A percentile compares a stretch with the other conserved stretches of the same genome.
phyloP scores from a whole-genome alignment of 2,888 invertebrate genomes.

The Sinopyrophorus schimmeli region DNA sequence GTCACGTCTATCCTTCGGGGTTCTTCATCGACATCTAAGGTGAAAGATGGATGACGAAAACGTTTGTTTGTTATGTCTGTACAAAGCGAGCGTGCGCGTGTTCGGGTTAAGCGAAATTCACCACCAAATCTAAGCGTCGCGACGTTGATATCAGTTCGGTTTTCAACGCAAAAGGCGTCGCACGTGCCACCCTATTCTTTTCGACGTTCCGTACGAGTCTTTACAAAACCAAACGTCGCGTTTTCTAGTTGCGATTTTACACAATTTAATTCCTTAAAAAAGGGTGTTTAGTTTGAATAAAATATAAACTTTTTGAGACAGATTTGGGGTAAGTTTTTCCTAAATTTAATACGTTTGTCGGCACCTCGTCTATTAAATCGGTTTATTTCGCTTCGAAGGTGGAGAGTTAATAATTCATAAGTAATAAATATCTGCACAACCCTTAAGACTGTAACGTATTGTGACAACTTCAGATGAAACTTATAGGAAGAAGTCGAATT shows the following conservation, averaged over 20 bases:
- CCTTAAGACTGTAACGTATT: too few relatives aligned
- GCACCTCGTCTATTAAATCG: constrained; percentile 6
- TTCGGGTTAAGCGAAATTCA: constrained; percentile 21
- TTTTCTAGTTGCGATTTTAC: too few relatives aligned
- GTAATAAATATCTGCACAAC: constrained; percentile 17
- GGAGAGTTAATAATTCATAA: constrained; percentile 17
- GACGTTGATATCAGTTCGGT: constrained; percentile 19
- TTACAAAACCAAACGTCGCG: too few relatives aligned
- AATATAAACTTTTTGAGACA: too few relatives aligned
- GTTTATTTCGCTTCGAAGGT: constrained; percentile 1
- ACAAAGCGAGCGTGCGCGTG: constrained; percentile 21
- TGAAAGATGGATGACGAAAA: constrained; percentile 12
- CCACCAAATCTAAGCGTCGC: constrained; percentile 22
- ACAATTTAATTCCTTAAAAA: too few relatives aligned
- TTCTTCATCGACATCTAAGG: constrained; percentile 7
- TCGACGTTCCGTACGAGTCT: too few relatives aligned
- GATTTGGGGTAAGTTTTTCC: too few relatives aligned
- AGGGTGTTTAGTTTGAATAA: too few relatives aligned
- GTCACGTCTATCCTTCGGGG: constrained; percentile 7
- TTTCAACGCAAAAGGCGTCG: constrained; percentile 16
- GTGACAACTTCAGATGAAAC: too few relatives aligned
- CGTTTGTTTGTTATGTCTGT: constrained; percentile 17
- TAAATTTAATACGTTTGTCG: constrained; percentile 3
- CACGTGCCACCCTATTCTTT: too few relatives aligned
- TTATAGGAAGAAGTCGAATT: constrained; percentile 10